Evolutionary conservation across 1,140 invertebrate genomes (phyloP).

Genomic region (Platyscapa corneri): DNA sequence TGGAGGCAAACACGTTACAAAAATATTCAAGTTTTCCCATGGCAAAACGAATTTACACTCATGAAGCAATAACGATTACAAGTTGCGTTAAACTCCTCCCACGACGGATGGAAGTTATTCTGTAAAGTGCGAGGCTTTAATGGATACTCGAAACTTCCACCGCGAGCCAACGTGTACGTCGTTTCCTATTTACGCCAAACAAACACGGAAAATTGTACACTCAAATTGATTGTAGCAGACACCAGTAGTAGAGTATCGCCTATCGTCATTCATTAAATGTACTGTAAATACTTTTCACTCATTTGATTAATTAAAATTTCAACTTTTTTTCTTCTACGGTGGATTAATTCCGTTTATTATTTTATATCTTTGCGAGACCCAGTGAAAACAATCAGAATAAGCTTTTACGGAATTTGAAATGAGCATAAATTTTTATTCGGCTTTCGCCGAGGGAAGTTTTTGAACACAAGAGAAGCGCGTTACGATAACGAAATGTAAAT

Average conservation of each 20-base stretch:
- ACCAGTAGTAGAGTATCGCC: not conserved
- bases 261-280: conserved; percentile 36
- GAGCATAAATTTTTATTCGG: conserved; percentile 9
- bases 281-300: conserved; percentile 9
- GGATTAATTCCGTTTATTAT: not conserved
- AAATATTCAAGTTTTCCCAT: conserved; percentile 23
- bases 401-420: not conserved
- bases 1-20: not conserved
- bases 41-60: conserved; percentile 33
- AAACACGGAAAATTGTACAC: conserved; percentile 47
- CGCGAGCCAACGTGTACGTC: conserved; percentile 24
- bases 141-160: conserved; percentile 49
- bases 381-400: not conserved
- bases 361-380: not conserved
- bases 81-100: conserved; percentile 12
- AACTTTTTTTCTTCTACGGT: not conserved
- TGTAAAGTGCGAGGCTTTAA: conserved; percentile 50
- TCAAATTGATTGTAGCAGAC: conserved; percentile 46
- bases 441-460: not conserved
- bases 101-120: conserved; percentile 30
- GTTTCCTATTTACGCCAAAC: conserved; percentile 50
- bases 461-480: not conserved
- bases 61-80: conserved; percentile 44
- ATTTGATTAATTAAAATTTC: conserved; percentile 36
- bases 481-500: not conserved